Base-by-base conservation (phyloP, 1,140 invertebrate species). In the Diabrotica undecimpunctata region DNA sequence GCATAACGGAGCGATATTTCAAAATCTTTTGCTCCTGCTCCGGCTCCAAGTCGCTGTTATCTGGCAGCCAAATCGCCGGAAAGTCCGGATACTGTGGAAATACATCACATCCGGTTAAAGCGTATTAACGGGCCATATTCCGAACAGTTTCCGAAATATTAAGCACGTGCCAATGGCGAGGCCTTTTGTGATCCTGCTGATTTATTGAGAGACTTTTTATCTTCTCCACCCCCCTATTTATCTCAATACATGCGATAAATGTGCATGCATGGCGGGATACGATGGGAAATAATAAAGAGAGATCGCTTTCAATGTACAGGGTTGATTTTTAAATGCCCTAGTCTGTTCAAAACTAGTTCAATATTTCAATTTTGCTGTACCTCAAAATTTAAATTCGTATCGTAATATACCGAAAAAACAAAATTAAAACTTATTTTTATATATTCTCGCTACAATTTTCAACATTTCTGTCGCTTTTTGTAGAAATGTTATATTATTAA, bases 111-210 rank as follows among this genome's bases (percentile, higher is more conserved):
- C 46, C 50, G 41, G 13, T 61, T 61, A 41, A 61, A 61, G 52
- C 52, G 41, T 61, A 61, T 61, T 61, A 61, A 61, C 59, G 59
- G 56, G 41, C 39, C 59, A 61, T 61, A 61, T 61, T 52, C 41
- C 10, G 46, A 52, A 9, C 46, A 14, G 59, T 52, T 61, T 61
- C 59, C 59, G 59, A 61, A 51, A 61, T 61, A 52, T 61, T 61
- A 61, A 61, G 59, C 59, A 61, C 59, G 59, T 61, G 59, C 59
- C 14, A 50, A 52, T 61, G 50, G 25, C 25, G 25, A 50, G 12
- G 25, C 39, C 59, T 25, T 61, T 61, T 61, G 59, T 61, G 59
- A 51, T 61, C 13, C 0, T 6, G 14, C n/a, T 61, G 59, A 61
- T 61, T 61, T 61, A 61, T 61, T 55, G 41, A n/a, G 13, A 11